Evolutionary conservation across 1,140 invertebrate genomes (phyloP), one percentile per base, ranked within the genome.

Genomic region (Venustaconcha ellipsiformis): DNA sequence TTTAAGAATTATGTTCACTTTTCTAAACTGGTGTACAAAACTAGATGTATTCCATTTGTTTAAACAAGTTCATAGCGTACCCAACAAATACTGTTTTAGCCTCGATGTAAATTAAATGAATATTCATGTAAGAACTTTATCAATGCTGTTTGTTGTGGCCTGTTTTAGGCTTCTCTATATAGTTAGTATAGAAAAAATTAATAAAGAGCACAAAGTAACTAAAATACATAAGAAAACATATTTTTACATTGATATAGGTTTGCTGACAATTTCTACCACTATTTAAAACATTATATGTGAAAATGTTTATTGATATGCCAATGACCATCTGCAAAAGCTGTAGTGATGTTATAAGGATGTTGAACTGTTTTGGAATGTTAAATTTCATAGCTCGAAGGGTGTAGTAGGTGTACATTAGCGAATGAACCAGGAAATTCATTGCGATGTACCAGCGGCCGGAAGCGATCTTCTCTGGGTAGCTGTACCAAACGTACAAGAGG

Each of bases 371-470:
- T 18, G 97, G 97, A 58, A 97, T 93, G 80, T 92, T 93, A 87
- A 96, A 95, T 64, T 94, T 94, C 92, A 98, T 94, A 63, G 97
- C 96, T 79, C 95, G 93, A 13, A 98, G 89, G 0, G 96, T 96
- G 90, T 98, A 99, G 90, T 99, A 99, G 5, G 95, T 94, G 91
- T 99, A 99, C 98, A 99, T 99, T 79, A 98, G 92, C 77, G 96
- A 96, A 91, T 99, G 98, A 30, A 99, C 97, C 82, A 94, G 95
- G 90, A 97, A 99, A 91, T 99, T 99, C 95, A 99, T 98, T 20
- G 97, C 95, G 86, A 99, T 96, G 90, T 98, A 99, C 97, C 98
- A 99, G 67, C 88, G 79, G n/a, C 88, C 98, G 12, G 96, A 96
- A n/a, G 97, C 95, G 15, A 96, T 98, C 91, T 97, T 97, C 88